phyloP scores from a whole-genome alignment of 2,797 vertebrate genomes.

The Allobates femoralis region DNA sequence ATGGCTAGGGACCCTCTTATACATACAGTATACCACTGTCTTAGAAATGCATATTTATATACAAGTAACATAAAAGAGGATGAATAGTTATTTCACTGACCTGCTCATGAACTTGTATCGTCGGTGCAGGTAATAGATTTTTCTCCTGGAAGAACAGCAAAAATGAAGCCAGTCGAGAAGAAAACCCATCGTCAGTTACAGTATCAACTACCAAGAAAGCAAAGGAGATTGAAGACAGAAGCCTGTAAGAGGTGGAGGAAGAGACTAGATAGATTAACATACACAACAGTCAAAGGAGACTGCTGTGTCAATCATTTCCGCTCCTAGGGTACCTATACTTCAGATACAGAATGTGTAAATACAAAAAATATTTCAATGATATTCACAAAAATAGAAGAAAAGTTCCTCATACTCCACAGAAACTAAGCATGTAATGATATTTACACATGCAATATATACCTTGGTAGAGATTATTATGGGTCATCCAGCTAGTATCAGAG shows the following conservation, averaged over 20 bases:
- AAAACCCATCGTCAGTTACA: slow-evolving; percentile 88
- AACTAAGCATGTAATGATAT: neutral
- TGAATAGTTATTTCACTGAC: slow-evolving; percentile 74
- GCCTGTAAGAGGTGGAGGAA: slow-evolving; percentile 88
- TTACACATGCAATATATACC: neutral
- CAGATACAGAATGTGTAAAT: neutral
- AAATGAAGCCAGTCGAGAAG: slow-evolving; percentile 88
- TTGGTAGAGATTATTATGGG: neutral
- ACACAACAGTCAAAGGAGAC: slow-evolving; percentile 73
- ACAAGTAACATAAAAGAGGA: neutral
- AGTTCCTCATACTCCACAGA: neutral
- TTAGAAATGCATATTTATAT: neutral
- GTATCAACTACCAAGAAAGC: slow-evolving; percentile 88
- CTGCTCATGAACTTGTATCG: slow-evolving; percentile 94
- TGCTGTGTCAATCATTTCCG: slow-evolving; percentile 46
- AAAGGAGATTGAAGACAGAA: slow-evolving; percentile 89
- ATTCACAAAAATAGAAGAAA: neutral
- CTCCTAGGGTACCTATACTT: slow-evolving; percentile 12
- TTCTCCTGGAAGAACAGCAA: slow-evolving; percentile 91
- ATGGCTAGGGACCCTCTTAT: neutral
- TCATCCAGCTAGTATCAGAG: too few relatives aligned
- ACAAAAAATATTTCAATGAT: neutral
- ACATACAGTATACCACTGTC: neutral
- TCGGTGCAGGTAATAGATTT: slow-evolving; percentile 93
- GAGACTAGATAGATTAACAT: slow-evolving; percentile 85